Evolutionary conservation across 2,888 invertebrate genomes (phyloP).

Genomic region (Epirrhoe alternata): DNA sequence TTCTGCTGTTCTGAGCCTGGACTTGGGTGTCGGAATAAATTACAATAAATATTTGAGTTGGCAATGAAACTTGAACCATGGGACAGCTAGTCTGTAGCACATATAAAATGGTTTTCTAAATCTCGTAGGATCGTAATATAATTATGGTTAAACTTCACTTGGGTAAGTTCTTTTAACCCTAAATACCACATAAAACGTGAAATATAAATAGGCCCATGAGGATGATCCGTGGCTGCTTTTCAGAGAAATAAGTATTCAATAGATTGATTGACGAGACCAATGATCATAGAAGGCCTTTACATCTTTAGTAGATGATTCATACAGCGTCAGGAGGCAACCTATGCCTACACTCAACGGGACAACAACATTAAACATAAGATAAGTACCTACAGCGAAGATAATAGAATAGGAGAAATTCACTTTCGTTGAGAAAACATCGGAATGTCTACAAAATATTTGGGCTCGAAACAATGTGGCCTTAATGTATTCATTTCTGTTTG

Average conservation of each 20-base stretch:
- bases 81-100: slow-evolving; percentile 16
- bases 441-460: background rate
- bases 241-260: no score
- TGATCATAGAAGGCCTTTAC: no score
- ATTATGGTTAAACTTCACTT: no score
- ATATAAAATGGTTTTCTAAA: no score
- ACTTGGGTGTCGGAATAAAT: slow-evolving; percentile 61
- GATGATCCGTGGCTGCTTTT: no score
- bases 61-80: slow-evolving; percentile 42
- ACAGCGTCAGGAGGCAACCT: no score
- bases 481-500: background rate
- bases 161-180: no score
- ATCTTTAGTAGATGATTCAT: no score
- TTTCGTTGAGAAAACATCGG: slow-evolving; percentile 1
- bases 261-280: no score
- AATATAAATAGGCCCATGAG: background rate
- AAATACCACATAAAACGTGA: slow-evolving; percentile 37
- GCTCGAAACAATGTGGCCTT: background rate
- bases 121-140: no score
- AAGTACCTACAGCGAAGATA: background rate
- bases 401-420: background rate
- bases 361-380: no score
- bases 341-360: no score
- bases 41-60: slow-evolving; percentile 61
- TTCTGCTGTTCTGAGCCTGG: slow-evolving; percentile 49